Evolutionary conservation across 2,113 vertebrate genomes (phyloP).

Genomic region (Passer montanus): DNA sequence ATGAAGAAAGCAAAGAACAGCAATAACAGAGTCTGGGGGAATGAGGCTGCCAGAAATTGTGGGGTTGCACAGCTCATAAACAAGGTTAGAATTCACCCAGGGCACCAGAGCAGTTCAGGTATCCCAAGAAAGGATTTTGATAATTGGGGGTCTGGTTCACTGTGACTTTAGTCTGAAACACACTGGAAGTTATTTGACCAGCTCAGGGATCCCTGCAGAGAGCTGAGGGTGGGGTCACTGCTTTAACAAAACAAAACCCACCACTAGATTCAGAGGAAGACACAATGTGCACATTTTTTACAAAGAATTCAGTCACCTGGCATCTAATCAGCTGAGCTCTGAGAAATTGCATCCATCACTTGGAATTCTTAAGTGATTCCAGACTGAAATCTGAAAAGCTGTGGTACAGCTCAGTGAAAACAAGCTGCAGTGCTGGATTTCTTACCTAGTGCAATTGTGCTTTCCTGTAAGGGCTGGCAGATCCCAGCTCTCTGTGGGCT

Average conservation of each 20-base stretch:
- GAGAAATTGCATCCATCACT: neutral
- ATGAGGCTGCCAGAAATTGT: neutral
- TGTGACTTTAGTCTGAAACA: neutral
- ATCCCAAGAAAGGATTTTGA: neutral
- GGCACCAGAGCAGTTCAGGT: neutral
- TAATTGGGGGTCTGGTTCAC: neutral
- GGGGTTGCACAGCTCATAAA: neutral
- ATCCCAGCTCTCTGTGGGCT: neutral
- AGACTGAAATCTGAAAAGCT: neutral
- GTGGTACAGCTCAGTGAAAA: neutral
- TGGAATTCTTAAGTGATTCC: neutral
- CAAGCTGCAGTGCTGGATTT: neutral
- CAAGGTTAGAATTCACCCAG: neutral
- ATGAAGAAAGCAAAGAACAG: neutral
- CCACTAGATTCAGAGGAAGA: neutral
- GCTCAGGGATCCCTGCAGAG: neutral
- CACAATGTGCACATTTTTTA: neutral
- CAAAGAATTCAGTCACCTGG: neutral
- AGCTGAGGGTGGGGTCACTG: neutral
- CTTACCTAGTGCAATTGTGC: neutral
- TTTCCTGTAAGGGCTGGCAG: neutral
- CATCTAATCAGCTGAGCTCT: neutral
- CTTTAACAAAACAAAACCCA: neutral
- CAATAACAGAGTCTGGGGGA: neutral
- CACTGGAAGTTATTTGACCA: neutral